Base-by-base conservation (phyloP, 2,888 invertebrate genomes). In the Antheraea yamamai region DNA sequence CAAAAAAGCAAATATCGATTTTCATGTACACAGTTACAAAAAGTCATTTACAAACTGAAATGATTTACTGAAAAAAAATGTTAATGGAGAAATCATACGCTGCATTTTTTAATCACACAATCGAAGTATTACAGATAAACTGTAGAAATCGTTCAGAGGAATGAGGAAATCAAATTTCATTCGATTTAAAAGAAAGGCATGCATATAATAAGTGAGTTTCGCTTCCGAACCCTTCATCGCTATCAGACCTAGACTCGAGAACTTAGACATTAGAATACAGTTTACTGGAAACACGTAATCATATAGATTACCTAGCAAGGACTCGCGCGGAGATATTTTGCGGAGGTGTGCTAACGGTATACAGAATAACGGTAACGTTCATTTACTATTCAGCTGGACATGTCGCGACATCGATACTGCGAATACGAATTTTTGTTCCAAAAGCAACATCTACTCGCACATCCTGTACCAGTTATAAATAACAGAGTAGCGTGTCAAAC, bases 301-400 rank as follows among this genome's bases (percentile, higher is more conserved):
- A 72, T 61, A 68, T 68, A 75, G 73, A 72, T 52, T 73, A 30
- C 26, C 18, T 55, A 75, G 77, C 77, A 86, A 88, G 88, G 87
- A 89, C 86, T 77, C 70, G 74, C 70, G 74, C 80, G 80, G 77
- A 78, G 81, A 88, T 87, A 87, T 88, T 87, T 86, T 83, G 86
- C 87, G 85, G 83, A 87, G 88, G 89, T 85, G 87, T 85, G 79
- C 83, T 93, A 93, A 93, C 93, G 93, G 93, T 89, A 39, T 39
- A 76, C 77, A 78, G 76, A n/a, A 76, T 93, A 94, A 94, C 94
- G 93, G 94, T 92, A 86, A 84, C 81, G 61, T 85, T 85, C 88
- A 89, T 90, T 93, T 92, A 84, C 88, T 92, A 94, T 93, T 93
- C 94, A 90, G 84, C 81, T 81, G 85, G 86, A 86, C 82, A 82